Percentiles rank a stretch among this genome's conserved stretches.
These are phyloP conservation scores for Habroteleia sp. DNA, from an alignment of 2,888 invertebrate species.

Conservation along the genomic window DNA sequence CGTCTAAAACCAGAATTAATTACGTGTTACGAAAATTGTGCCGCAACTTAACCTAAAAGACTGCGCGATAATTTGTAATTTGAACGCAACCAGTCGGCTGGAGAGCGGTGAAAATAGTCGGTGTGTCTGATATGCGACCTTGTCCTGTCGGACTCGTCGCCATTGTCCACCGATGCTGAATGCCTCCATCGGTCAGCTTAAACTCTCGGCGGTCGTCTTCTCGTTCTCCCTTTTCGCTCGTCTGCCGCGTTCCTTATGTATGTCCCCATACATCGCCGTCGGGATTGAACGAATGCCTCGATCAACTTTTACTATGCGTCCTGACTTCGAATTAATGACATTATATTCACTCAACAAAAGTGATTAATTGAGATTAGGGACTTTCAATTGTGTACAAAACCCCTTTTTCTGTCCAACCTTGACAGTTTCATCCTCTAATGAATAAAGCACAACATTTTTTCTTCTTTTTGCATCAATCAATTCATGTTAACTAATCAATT, in stretches of 20 bases:
- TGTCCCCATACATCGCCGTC: slow-evolving; percentile 48
- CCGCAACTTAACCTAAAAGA: slow-evolving; percentile 20
- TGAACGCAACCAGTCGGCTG: slow-evolving; percentile 37
- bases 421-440: slow-evolving; percentile 11
- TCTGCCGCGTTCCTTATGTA: slow-evolving; percentile 44
- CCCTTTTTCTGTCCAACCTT: slow-evolving; percentile 11
- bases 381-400: slow-evolving; percentile 26
- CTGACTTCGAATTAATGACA: slow-evolving; percentile 53
- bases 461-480: too few relatives aligned
- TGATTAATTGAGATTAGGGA: slow-evolving; percentile 50
- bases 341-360: slow-evolving; percentile 54
- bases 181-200: slow-evolving; percentile 71
- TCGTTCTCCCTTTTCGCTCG: slow-evolving; percentile 48
- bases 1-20: too few relatives aligned
- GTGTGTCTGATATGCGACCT: slow-evolving; percentile 70
- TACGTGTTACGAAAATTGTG: too few relatives aligned
- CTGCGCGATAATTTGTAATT: slow-evolving; percentile 46
- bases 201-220: slow-evolving; percentile 51
- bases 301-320: slow-evolving; percentile 43
- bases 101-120: slow-evolving; percentile 63
- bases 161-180: slow-evolving; percentile 74
- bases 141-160: slow-evolving; percentile 75
- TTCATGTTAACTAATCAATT: too few relatives aligned
- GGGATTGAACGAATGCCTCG: slow-evolving; percentile 38
- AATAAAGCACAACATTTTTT: too few relatives aligned